Evolutionary conservation across 1,140 invertebrate species (phyloP).

Genomic region (Orius insidiosus): DNA sequence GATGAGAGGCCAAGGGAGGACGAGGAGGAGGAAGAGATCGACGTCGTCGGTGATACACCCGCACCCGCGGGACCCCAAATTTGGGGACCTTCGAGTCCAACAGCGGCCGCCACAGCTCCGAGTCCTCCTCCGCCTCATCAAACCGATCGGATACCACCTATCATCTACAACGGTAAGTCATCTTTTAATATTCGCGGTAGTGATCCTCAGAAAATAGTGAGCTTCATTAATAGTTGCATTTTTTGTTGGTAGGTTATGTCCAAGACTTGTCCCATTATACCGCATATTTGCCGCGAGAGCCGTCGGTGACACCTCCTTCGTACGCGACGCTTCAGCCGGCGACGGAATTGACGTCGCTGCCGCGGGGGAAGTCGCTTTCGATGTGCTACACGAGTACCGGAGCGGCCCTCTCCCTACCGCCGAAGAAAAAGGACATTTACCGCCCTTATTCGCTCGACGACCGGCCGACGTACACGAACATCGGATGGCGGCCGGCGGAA

Average conservation of each 20-base stretch:
- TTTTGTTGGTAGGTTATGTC: constrained; percentile 29
- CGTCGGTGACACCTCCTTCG: constrained; percentile 24
- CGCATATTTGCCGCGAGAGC: constrained; percentile 21
- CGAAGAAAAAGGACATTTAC: constrained; percentile 77
- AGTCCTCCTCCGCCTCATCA: constrained; percentile 39
- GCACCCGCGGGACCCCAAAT: constrained; percentile 15
- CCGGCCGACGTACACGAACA: constrained; percentile 25
- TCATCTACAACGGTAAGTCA: constrained; percentile 21
- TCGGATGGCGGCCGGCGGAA: constrained; percentile 23
- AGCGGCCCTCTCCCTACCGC: constrained; percentile 57
- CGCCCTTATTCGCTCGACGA: constrained; percentile 64
- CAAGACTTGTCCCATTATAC: constrained; percentile 25
- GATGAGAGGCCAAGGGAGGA: constrained; percentile 34
- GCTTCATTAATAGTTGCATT: no score
- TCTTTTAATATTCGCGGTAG: no score
- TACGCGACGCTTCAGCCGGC: constrained; percentile 44
- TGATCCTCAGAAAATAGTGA: no score
- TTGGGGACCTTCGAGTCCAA: constrained; percentile 53
- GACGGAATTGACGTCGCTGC: constrained; percentile 23
- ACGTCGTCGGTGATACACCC: constrained; percentile 47
- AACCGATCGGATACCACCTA: constrained; percentile 16
- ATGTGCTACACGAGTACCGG: constrained; percentile 72
- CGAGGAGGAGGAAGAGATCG: constrained; percentile 60
- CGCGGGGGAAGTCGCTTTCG: constrained; percentile 42
- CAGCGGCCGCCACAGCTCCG: constrained; percentile 51